phyloP scores from a whole-genome alignment of 1,140 invertebrate species.

The Orchesella cincta region DNA sequence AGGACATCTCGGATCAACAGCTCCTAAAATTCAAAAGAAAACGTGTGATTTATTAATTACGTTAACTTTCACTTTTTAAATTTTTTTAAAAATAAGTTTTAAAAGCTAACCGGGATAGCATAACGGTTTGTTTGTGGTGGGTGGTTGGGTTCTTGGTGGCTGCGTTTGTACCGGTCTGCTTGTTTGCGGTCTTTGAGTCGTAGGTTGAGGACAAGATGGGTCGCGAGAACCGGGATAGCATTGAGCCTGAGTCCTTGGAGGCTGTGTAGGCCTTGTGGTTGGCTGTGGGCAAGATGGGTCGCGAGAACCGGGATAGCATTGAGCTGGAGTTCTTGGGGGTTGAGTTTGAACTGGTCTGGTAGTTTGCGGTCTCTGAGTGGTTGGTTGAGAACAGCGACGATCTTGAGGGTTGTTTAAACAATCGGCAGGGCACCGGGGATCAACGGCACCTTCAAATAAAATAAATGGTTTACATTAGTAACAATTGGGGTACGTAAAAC shows the following conservation, averaged over 20 bases:
- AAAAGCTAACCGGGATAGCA: not conserved
- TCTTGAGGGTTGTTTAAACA: not conserved
- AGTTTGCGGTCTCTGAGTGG: too few species aligned
- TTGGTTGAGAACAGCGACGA: not conserved
- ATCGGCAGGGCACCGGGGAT: not conserved
- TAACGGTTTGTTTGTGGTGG: not conserved
- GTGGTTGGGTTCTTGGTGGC: slow-evolving; percentile 15
- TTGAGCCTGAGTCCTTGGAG: slow-evolving; percentile 32
- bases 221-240: slow-evolving; percentile 18
- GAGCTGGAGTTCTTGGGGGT: not conserved
- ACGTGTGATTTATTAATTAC: too few species aligned
- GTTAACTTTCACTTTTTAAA: too few species aligned
- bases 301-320: not conserved
- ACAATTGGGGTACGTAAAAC: too few species aligned
- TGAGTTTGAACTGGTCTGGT: slow-evolving; percentile 16
- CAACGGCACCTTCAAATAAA: not conserved
- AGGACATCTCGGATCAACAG: not conserved
- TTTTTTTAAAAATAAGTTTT: not conserved
- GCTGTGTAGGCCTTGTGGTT: not conserved
- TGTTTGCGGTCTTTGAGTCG: slow-evolving; percentile 48
- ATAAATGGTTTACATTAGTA: too few species aligned
- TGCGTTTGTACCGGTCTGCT: slow-evolving; percentile 38
- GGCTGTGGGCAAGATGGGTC: not conserved
- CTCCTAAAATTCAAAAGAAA: not conserved
- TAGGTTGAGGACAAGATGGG: not conserved